Percentiles rank a stretch among this genome's conserved stretches.
These are phyloP conservation scores for Lagorchestes hirsutus DNA, from an alignment of 2,797 vertebrate genomes.

Conservation along the genomic window DNA sequence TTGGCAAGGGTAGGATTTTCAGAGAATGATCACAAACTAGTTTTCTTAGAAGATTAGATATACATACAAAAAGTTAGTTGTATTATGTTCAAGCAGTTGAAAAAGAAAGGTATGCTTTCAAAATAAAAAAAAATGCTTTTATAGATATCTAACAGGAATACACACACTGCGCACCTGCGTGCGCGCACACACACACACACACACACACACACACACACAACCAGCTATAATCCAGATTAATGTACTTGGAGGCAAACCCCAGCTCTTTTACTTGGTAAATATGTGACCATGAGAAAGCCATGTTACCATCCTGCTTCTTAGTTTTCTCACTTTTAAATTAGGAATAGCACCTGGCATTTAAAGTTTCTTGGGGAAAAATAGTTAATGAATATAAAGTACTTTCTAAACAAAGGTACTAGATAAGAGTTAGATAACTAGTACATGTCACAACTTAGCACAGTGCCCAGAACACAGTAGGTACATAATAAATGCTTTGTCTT, in stretches of 20 bases:
- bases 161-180: too few relatives aligned
- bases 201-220: too few relatives aligned
- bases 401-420: not conserved
- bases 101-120: slow-evolving; percentile 55
- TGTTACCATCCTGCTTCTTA: not conserved
- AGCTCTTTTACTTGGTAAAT: not conserved
- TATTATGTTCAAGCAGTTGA: slow-evolving; percentile 47
- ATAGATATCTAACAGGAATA: not conserved
- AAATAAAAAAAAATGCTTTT: slow-evolving; percentile 60
- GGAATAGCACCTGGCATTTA: not conserved
- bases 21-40: slow-evolving; percentile 51
- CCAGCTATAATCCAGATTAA: not conserved
- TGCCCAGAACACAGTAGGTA: not conserved
- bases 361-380: not conserved
- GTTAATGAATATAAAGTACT: not conserved
- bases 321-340: not conserved
- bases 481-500: not conserved
- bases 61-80: slow-evolving; percentile 68
- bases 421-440: not conserved
- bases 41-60: slow-evolving; percentile 55
- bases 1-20: slow-evolving; percentile 57
- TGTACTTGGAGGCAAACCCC: not conserved
- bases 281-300: not conserved
- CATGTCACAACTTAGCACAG: not conserved
- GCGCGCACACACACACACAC: too few relatives aligned